Evolutionary conservation across 2,797 vertebrate genomes (phyloP), one percentile per base, ranked within the genome.

Genomic region (Syngnathus acus): DNA sequence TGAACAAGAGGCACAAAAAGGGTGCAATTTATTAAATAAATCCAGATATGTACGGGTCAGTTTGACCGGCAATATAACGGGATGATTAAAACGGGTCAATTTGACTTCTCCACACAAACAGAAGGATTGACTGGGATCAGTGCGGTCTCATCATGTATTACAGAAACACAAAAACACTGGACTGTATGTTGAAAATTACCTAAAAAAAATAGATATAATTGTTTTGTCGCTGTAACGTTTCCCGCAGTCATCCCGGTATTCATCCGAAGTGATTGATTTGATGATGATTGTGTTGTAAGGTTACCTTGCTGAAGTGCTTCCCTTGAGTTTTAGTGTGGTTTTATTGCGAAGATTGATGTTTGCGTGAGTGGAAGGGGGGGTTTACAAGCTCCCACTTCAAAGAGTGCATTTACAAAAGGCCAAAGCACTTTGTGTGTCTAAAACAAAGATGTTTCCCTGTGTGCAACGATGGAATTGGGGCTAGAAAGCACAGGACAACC

Each of bases 401-500:
- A 40, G 40, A 9, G 38, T 39, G 32, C 32, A n/a, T 19, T 43
- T 16, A 21, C 13, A 6, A 62, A 69, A 71, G 72, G 68, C 71
- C 70, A 65, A 58, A 2, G 69, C 65, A 71, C 65, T 65, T 74
- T 78, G 68, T 45, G 45, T 38, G 65, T 73, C 76, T 77, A 16
- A 47, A 43, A 43, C 6, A 43, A 43, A 8, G 59, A 23, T 9
- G 66, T 67, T 68, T 63, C 26, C 47, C 10, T 14, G 65, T n/a
- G 32, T 64, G 70, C 21, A 13, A 69, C 67, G 40, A 47, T 13
- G 70, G 70, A 72, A 82, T 78, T 67, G 68, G 66, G 54, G 70
- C 81, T 66, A 68, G 78, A 81, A 82, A 67, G 66, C 48, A 59
- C 78, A 65, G 42, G 11, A 21, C 50, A 67, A n/a, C 21, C 3